These are phyloP conservation scores for Drosophila kuntzei DNA, from an alignment of 2,888 invertebrate genomes.

Conservation along the genomic window DNA sequence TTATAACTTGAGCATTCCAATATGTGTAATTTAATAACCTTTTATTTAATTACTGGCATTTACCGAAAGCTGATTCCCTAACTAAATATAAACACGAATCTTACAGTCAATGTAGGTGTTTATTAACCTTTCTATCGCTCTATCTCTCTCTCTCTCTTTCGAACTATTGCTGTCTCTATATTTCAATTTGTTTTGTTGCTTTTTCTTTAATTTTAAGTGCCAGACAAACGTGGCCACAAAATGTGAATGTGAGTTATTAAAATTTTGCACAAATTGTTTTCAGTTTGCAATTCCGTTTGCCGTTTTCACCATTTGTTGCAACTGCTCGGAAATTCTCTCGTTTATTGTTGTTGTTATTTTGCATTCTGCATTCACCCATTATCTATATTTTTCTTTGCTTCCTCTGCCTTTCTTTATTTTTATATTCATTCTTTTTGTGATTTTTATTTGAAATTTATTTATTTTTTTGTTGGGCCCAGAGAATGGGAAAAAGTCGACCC, in stretches of 20 bases:
- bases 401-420: not conserved
- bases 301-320: slow-evolving; percentile 10
- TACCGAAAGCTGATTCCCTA: not conserved
- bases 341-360: slow-evolving; percentile 32
- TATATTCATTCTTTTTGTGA: not conserved
- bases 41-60: not conserved
- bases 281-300: slow-evolving; percentile 58
- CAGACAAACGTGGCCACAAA: slow-evolving; percentile 58
- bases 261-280: slow-evolving; percentile 63
- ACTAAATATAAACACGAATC: not conserved
- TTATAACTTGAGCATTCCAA: not conserved
- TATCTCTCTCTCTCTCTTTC: not conserved
- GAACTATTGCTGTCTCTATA: not conserved
- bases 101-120: not conserved
- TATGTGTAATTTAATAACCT: not conserved
- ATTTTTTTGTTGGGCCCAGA: not conserved
- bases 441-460: not conserved
- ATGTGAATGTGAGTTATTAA: slow-evolving; percentile 60
- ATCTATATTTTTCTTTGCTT: not conserved
- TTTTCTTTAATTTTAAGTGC: slow-evolving; percentile 32
- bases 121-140: not conserved
- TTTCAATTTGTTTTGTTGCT: not conserved
- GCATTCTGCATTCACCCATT: slow-evolving; percentile 6
- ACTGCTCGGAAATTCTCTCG: slow-evolving; percentile 13
- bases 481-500: not conserved